A percentile compares a stretch with the other conserved stretches of the same genome.
These are phyloP conservation scores for Picus viridis DNA, from an alignment of 2,797 vertebrate genomes.

Conservation along the genomic window DNA sequence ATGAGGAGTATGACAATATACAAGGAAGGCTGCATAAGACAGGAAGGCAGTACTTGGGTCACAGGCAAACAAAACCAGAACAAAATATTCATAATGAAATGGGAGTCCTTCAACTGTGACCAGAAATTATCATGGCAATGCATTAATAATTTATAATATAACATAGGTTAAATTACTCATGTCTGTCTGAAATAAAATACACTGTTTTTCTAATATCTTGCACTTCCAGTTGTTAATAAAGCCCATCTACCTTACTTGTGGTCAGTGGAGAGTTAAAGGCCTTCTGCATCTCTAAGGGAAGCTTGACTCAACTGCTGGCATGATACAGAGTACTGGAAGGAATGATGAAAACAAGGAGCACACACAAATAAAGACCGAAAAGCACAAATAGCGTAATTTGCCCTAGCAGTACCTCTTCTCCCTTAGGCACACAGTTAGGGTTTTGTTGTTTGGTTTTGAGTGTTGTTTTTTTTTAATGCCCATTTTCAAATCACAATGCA, in stretches of 20 bases:
- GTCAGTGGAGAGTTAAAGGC: not conserved
- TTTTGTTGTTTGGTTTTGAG: too few species aligned
- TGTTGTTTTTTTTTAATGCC: too few species aligned
- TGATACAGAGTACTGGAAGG: not conserved
- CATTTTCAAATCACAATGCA: not conserved
- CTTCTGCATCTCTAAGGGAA: not conserved
- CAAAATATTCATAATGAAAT: not conserved
- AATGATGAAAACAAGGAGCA: not conserved
- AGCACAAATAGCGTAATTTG: not conserved
- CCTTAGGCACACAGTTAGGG: not conserved
- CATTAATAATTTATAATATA: not conserved
- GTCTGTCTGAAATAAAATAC: not conserved
- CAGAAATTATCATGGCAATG: not conserved
- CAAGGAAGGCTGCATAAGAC: not conserved
- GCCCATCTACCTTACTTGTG: not conserved
- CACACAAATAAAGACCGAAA: accelerated
- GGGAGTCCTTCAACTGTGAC: not conserved
- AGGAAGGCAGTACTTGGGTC: not conserved
- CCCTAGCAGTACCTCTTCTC: not conserved
- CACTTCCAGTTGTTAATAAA: not conserved
- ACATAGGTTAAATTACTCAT: not conserved
- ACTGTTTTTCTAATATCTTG: not conserved
- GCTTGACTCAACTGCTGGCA: not conserved
- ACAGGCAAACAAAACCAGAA: not conserved
- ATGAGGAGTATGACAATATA: not conserved